Conservation (phyloP, 1,140 invertebrate genomes). For the Ceratitis capitata region DNA sequence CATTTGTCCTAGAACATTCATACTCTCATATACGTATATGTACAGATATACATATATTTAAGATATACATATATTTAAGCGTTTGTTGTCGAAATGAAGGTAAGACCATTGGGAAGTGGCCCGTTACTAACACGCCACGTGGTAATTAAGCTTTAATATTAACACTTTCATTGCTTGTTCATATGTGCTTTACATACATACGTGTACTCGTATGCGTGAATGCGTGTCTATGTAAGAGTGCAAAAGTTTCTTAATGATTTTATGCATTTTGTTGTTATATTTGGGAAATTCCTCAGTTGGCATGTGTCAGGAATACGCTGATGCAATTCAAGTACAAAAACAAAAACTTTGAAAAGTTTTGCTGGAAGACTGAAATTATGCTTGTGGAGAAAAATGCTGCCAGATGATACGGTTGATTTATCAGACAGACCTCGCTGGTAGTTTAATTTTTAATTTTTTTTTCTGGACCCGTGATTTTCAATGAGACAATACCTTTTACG, state of each 20-base stretch:
- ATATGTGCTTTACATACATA: not conserved
- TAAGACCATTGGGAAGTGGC: constrained; percentile 11
- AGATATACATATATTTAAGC: not conserved
- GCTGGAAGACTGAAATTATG: not conserved
- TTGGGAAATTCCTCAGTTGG: not conserved
- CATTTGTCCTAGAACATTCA: no score
- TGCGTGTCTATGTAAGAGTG: not conserved
- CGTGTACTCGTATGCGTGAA: not conserved
- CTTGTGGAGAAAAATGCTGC: no score
- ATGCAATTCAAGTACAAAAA: not conserved
- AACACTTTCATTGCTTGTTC: not conserved
- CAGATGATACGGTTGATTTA: no score
- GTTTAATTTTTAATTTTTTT: no score
- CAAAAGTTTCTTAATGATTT: not conserved
- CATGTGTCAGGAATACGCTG: not conserved
- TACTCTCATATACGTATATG: not conserved
- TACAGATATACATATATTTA: not conserved
- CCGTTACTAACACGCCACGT: constrained; percentile 9
- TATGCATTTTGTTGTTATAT: not conserved
- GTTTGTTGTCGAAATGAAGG: not conserved
- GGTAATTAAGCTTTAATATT: constrained; percentile 32
- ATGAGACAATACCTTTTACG: no score
- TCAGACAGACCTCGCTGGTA: no score
- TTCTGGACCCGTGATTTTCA: no score
- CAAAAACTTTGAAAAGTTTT: not conserved